Evolutionary conservation across 1,140 invertebrate species (phyloP).

Genomic region (Proctacanthus coquilletti): DNA sequence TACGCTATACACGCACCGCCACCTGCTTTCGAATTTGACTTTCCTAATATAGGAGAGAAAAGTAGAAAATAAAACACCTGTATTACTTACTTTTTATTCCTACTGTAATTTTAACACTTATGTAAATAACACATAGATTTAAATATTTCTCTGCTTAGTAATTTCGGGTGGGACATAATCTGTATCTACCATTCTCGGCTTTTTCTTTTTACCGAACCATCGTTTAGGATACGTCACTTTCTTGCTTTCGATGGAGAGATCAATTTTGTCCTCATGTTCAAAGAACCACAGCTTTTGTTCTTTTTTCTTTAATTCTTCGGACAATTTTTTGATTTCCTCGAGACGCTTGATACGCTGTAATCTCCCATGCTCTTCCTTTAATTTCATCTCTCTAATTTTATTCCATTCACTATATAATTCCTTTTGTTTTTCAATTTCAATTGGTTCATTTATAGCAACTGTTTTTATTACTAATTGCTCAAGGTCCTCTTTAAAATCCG

Average conservation of each 20-base stretch:
- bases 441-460: constrained; percentile 13
- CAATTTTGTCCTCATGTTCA: constrained; percentile 56
- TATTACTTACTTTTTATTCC: too few species aligned
- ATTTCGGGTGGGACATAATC: constrained; percentile 54
- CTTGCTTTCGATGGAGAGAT: constrained; percentile 49
- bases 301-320: constrained; percentile 37
- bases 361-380: constrained; percentile 40
- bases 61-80: too few species aligned
- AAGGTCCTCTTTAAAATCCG: constrained; percentile 12
- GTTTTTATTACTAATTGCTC: constrained; percentile 36
- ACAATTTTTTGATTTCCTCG: constrained; percentile 39
- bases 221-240: constrained; percentile 32
- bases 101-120: too few species aligned
- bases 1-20: too few species aligned
- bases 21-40: too few species aligned
- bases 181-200: constrained; percentile 32
- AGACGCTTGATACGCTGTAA: constrained; percentile 36
- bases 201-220: constrained; percentile 32
- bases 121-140: too few species aligned
- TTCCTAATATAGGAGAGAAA: too few species aligned
- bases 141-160: background rate
- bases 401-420: constrained; percentile 41
- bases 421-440: constrained; percentile 37
- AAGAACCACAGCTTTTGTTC: constrained; percentile 63
- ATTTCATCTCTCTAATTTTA: constrained; percentile 33